Evolutionary conservation across 1,140 invertebrate species (phyloP).

Genomic region (Hestina assimilis): DNA sequence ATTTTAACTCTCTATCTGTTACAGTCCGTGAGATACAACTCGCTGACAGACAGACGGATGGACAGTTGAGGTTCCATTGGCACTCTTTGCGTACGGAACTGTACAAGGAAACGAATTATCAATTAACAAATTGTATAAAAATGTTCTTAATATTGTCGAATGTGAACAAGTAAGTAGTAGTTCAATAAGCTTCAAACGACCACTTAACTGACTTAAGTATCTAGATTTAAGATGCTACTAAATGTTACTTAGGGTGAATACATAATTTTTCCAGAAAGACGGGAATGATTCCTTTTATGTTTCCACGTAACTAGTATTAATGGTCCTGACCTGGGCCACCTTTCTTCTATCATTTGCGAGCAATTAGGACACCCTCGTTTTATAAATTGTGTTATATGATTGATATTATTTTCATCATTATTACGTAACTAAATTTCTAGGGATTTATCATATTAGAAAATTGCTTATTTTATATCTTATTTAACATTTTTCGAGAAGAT

Average conservation of each 20-base stretch:
- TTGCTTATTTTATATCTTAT: neutral
- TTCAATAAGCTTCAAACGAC: neutral
- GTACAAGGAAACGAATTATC: neutral
- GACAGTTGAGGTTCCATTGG: too few species aligned
- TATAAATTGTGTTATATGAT: slow-evolving; percentile 59
- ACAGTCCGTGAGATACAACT: too few species aligned
- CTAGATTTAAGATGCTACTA: slow-evolving; percentile 33
- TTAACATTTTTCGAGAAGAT: too few species aligned
- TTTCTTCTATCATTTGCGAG: slow-evolving; percentile 60
- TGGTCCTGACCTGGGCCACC: slow-evolving; percentile 45
- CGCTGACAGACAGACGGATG: too few species aligned
- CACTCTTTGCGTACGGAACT: too few species aligned
- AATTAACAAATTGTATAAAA: too few species aligned
- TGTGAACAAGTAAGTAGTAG: neutral
- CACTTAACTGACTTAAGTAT: slow-evolving; percentile 6
- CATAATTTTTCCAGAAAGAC: slow-evolving; percentile 62
- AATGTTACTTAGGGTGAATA: slow-evolving; percentile 49
- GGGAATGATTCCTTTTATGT: slow-evolving; percentile 63
- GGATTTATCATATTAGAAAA: neutral
- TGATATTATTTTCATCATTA: slow-evolving; percentile 49
- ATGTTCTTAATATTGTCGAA: neutral
- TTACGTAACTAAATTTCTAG: neutral
- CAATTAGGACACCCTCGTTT: slow-evolving; percentile 58
- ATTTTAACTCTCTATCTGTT: too few species aligned
- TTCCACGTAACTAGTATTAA: slow-evolving; percentile 64